These are phyloP conservation scores for Cotesia congregata DNA, from an alignment of 2,888 invertebrate genomes.

Conservation along the genomic window DNA sequence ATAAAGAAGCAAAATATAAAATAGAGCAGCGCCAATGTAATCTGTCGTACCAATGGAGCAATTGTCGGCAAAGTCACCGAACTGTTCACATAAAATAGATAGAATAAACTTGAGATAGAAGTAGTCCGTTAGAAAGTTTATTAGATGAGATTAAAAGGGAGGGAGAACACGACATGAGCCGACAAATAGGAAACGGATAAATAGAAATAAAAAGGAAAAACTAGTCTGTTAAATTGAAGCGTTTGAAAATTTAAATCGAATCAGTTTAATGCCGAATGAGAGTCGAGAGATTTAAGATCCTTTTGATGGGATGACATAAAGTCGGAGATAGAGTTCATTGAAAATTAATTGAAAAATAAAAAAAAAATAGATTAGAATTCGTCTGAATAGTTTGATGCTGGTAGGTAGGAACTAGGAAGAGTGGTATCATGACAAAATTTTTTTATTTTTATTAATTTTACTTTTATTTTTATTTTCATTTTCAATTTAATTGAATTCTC, in stretches of 20 bases:
- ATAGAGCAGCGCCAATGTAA: too few species aligned
- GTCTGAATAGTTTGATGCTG: conserved; percentile 10
- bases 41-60: conserved; percentile 2
- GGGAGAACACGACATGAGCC: background rate
- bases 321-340: conserved; percentile 25
- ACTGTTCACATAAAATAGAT: background rate
- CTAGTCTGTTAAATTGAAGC: conserved; percentile 1
- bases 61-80: conserved; percentile 9
- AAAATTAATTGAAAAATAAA: conserved; percentile 24
- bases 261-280: conserved; percentile 22
- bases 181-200: background rate
- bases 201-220: background rate
- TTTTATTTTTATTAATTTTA: conserved; percentile 15
- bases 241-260: conserved; percentile 30
- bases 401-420: background rate
- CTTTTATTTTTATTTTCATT: background rate
- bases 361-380: conserved; percentile 20
- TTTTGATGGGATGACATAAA: conserved; percentile 25
- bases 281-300: conserved; percentile 22
- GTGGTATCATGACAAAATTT: conserved; percentile 14
- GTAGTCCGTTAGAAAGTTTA: too few species aligned
- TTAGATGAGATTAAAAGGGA: too few species aligned
- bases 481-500: conserved; percentile 21
- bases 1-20: background rate
- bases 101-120: too few species aligned